These are phyloP conservation scores for Eilema griseolum DNA, from an alignment of 2,888 invertebrate genomes.

Conservation along the genomic window DNA sequence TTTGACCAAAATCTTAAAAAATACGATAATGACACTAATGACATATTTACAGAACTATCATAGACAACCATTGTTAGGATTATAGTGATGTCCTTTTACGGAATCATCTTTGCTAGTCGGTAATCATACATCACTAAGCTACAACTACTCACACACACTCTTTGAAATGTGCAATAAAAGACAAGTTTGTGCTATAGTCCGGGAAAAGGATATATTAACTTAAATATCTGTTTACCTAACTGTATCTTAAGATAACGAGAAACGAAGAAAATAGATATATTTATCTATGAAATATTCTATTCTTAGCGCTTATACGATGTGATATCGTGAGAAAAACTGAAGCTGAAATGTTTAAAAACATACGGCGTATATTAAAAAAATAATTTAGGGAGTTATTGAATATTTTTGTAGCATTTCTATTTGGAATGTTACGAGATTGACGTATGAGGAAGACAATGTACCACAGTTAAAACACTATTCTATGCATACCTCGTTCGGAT, in stretches of 20 bases:
- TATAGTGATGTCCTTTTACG: conserved; percentile 6
- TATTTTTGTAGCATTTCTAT: not conserved
- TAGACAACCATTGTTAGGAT: conserved; percentile 15
- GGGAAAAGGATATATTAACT: not conserved
- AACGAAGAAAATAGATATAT: not conserved
- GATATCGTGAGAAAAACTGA: too few relatives aligned
- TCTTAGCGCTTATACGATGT: not conserved
- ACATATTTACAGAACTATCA: conserved; percentile 38
- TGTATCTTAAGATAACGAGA: conserved; percentile 1
- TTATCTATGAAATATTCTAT: conserved; percentile 2
- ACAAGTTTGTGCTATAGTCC: conserved; percentile 4
- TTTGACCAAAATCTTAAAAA: conserved; percentile 35
- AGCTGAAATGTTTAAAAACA: too few relatives aligned
- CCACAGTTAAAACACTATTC: not conserved
- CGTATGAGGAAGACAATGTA: not conserved
- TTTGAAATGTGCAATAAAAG: conserved; percentile 14
- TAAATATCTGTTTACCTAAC: not conserved
- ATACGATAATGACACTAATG: conserved; percentile 14
- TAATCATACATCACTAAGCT: conserved; percentile 7
- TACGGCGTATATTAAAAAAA: not conserved
- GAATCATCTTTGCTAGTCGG: not conserved
- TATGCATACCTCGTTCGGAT: not conserved
- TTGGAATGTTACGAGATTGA: not conserved
- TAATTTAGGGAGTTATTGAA: not conserved
- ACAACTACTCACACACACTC: conserved; percentile 3